phyloP scores from a whole-genome alignment of 30 jellyfish, hydroid and myxozoan genomes.

The Nemopilema nomurai region DNA sequence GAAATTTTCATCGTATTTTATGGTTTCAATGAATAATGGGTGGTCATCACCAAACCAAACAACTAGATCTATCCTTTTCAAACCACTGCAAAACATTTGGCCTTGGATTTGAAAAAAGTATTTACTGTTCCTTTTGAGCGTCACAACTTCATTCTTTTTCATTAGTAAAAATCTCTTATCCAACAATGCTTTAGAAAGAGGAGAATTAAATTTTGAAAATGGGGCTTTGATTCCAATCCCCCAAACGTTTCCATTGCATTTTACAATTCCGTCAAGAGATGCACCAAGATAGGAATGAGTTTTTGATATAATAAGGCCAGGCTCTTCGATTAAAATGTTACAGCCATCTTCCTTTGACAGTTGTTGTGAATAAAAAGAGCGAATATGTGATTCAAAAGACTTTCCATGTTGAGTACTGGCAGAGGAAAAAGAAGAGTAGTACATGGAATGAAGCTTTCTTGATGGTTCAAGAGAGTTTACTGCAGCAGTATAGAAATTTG shows the following conservation, averaged over 20 bases:
- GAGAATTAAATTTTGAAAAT: constrained; percentile 3
- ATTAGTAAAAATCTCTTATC: neutral
- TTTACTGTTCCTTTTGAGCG: constrained; percentile 1
- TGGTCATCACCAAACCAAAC: constrained; percentile 15
- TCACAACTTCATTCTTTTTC: neutral
- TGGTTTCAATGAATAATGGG: constrained; percentile 2
- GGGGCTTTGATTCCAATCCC: constrained; percentile 4
- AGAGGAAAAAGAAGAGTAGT: constrained; percentile 16
- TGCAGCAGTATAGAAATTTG: constrained; percentile 20
- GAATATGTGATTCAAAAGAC: constrained; percentile 6
- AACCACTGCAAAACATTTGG: constrained; percentile 6
- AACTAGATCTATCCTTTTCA: neutral
- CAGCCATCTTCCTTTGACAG: neutral
- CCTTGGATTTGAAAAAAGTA: constrained; percentile 7
- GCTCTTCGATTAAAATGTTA: constrained; percentile 2
- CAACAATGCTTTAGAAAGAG: constrained; percentile 1
- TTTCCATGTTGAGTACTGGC: constrained; percentile 7
- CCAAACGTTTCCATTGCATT: constrained; percentile 10
- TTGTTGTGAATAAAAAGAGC: neutral
- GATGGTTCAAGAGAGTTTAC: constrained; percentile 22
- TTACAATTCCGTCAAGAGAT: constrained; percentile 6
- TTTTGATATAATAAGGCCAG: constrained; percentile 6
- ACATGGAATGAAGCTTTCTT: constrained; percentile 1
- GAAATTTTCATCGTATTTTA: neutral
- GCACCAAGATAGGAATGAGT: constrained; percentile 10